Base-by-base conservation (phyloP, 2,888 invertebrate genomes). In the Stictocephala bisonia region DNA sequence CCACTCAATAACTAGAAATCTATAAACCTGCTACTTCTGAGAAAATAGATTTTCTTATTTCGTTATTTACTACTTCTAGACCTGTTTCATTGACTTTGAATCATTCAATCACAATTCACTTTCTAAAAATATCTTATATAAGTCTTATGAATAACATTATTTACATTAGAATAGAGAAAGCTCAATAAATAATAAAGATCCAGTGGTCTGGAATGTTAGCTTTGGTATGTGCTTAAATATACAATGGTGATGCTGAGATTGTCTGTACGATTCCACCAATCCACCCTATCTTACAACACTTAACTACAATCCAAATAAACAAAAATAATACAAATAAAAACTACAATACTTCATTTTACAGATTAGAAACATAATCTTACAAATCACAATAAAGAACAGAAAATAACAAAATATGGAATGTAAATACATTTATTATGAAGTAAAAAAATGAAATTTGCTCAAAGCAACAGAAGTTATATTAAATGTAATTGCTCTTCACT, bases 151-250 rank as follows among this genome's bases (percentile, higher is more conserved):
- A 41, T 64, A 72, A 20, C 31, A 71, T 48, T 40, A 51, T 72
- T 22, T 72, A 72, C 64, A 66, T 66, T 64, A 31, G 50, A 15
- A 51, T 64, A 35, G 35, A 40, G 51, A 66, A 66, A 72, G 27
- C 72, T 66, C 66, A 53, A 50, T 64, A 64, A 68, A 70, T 73
- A 68, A 75, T 68, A 68, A 70, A 70, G 60, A 44, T 66, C 72
- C 69, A 53, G 64, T 66, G 31, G 31, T 35, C 70, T 75, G 90
- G 90, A 90, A 90, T 90, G 89, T 90, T 89, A 88, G 89, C 90
- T 90, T 90, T 90, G 90, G 90, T 89, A 90, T 89, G 75, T 78
- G 76, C 77, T 79, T 78, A 76, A 31, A 60, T 60, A 69, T 29
- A 60, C 70, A 48, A 73, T 50, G 64, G 51, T 64, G 64, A 66